phyloP scores from a whole-genome alignment of 2,113 vertebrate species.

The Nothobranchius kuhntae region DNA sequence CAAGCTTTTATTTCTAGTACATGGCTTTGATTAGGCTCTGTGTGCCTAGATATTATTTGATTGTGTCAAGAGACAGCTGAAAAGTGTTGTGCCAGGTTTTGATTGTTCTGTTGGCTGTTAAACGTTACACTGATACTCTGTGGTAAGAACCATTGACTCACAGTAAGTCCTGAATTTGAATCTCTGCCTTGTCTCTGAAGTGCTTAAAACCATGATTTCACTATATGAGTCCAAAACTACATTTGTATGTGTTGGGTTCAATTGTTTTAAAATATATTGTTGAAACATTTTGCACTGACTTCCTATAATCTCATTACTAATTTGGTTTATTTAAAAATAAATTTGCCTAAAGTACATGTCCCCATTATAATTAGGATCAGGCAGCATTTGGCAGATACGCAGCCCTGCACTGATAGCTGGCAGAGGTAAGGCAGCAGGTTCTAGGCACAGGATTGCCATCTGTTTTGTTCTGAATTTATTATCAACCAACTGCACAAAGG shows the following conservation, averaged over 20 bases:
- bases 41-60: conserved; percentile 26
- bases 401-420: conserved; percentile 41
- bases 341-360: conserved; percentile 10
- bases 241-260: neutral
- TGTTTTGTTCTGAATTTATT: conserved; percentile 58
- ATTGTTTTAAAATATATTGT: neutral
- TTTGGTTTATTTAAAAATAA: neutral
- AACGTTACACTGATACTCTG: conserved; percentile 17
- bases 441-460: conserved; percentile 66
- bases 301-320: conserved; percentile 1
- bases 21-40: conserved; percentile 19
- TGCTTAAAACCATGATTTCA: conserved; percentile 3
- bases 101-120: conserved; percentile 33
- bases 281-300: neutral
- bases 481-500: conserved; percentile 24
- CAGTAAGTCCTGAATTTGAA: conserved; percentile 24
- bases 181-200: neutral
- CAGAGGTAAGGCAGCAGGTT: conserved; percentile 41
- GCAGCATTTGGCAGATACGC: conserved; percentile 42
- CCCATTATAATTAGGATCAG: conserved; percentile 22
- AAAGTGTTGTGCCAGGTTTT: conserved; percentile 33
- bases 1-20: too few relatives aligned
- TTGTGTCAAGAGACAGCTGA: conserved; percentile 42
- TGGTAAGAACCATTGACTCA: conserved; percentile 13
- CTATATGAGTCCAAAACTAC: neutral